phyloP scores from a whole-genome alignment of 2,888 invertebrate genomes.

The Scotopteryx bipunctaria region DNA sequence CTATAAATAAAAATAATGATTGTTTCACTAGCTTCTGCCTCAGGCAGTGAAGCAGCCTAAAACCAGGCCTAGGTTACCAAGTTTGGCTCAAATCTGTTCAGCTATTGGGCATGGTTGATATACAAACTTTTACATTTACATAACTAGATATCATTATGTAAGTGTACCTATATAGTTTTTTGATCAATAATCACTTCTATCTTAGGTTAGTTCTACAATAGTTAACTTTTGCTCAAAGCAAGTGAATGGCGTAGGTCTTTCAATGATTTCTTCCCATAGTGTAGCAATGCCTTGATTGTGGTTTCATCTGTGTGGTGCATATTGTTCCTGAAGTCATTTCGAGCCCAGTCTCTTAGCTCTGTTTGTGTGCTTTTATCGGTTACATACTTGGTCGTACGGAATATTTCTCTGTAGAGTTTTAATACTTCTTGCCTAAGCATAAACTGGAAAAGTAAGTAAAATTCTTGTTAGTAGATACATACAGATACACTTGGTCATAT shows the following conservation, averaged over 20 bases:
- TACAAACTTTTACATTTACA: too few relatives aligned
- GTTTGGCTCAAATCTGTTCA: too few relatives aligned
- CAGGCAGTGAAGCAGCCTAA: too few relatives aligned
- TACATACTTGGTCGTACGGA: constrained; percentile 86
- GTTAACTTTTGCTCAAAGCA: constrained; percentile 79
- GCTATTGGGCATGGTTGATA: too few relatives aligned
- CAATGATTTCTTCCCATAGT: constrained; percentile 87
- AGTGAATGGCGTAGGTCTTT: constrained; percentile 86
- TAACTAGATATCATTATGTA: too few relatives aligned
- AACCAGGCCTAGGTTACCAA: too few relatives aligned
- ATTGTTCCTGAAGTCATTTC: constrained; percentile 88
- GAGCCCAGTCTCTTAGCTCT: constrained; percentile 89
- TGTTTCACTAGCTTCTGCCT: too few relatives aligned
- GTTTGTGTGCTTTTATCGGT: constrained; percentile 84
- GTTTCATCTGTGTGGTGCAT: constrained; percentile 88
- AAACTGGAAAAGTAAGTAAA: constrained; percentile 83
- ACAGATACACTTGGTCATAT: background rate
- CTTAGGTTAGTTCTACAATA: background rate
- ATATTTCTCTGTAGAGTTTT: constrained; percentile 88
- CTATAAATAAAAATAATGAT: too few relatives aligned
- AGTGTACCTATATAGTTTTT: too few relatives aligned
- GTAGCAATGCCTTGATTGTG: constrained; percentile 87
- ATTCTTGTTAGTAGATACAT: too few relatives aligned
- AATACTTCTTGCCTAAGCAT: constrained; percentile 90
- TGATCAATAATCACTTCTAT: background rate